These are phyloP conservation scores for Disparrhopalites patrizii DNA, from an alignment of 2,888 invertebrate genomes.

Conservation along the genomic window DNA sequence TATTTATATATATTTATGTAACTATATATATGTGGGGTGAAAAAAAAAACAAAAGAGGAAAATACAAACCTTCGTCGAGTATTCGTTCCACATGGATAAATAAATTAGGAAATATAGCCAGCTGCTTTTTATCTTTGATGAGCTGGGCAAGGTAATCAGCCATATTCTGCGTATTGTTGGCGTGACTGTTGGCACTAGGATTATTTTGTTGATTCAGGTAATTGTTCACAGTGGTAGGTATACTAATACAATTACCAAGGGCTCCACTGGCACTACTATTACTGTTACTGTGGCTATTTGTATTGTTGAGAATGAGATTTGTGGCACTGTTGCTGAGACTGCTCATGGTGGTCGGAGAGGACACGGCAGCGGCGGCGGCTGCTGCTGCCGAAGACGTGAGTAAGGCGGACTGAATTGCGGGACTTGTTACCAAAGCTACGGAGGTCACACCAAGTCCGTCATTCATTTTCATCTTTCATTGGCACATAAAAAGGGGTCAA, in stretches of 20 bases:
- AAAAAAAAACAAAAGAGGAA: neutral
- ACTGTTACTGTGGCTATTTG: conserved; percentile 25
- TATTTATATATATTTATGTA: neutral
- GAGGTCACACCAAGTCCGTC: conserved; percentile 47
- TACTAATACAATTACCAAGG: conserved; percentile 33
- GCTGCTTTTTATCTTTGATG: conserved; percentile 99
- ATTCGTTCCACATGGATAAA: conserved; percentile 99
- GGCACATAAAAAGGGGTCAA: conserved; percentile 41
- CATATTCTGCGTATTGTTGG: conserved; percentile 84
- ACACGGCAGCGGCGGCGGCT: conserved; percentile 29
- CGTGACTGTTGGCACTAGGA: conserved; percentile 37
- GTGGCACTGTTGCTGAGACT: conserved; percentile 38
- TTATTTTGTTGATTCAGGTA: conserved; percentile 18
- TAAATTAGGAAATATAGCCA: conserved; percentile 98
- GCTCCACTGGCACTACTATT: conserved; percentile 40
- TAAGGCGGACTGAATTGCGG: conserved; percentile 25
- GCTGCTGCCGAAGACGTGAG: conserved; percentile 15
- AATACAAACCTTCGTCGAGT: conserved; percentile 89
- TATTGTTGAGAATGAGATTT: conserved; percentile 32
- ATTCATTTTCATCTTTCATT: conserved; percentile 48
- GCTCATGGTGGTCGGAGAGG: conserved; percentile 43
- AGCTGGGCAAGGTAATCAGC: conserved; percentile 99
- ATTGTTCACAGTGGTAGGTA: conserved; percentile 31
- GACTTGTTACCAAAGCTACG: conserved; percentile 46
- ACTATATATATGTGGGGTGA: too few relatives aligned